A percentile compares a stretch with the other conserved stretches of the same genome.
Evolutionary conservation across 2,888 invertebrate species (phyloP).

Genomic region (Cephus sareptanus): DNA sequence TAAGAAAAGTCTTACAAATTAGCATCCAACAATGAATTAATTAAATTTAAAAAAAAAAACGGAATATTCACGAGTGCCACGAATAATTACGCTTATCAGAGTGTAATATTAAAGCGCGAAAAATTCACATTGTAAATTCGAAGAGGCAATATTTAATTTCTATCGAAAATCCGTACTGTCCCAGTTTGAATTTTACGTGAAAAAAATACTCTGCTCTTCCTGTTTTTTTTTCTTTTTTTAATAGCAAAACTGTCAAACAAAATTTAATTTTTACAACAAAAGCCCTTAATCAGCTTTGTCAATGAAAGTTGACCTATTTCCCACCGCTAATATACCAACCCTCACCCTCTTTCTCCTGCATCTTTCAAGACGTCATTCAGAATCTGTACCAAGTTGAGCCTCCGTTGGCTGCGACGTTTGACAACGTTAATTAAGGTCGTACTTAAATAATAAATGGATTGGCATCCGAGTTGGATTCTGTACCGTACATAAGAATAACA

Average conservation of each 20-base stretch:
- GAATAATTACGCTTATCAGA: not conserved
- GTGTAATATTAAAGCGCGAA: not conserved
- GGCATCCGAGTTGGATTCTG: not conserved
- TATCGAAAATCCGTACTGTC: not conserved
- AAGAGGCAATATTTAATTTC: constrained; percentile 22
- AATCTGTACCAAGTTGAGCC: not conserved
- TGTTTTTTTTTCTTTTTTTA: not conserved
- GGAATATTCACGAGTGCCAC: not conserved
- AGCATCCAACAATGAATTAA: not conserved
- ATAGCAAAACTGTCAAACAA: not conserved
- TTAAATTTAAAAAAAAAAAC: not conserved
- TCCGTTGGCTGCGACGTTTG: constrained; percentile 27
- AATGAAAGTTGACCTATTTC: constrained; percentile 28
- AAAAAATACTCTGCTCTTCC: not conserved
- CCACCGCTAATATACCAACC: constrained; percentile 37
- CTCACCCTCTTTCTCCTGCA: constrained; percentile 37
- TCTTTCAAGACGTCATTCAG: constrained; percentile 36
- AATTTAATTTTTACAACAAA: not conserved
- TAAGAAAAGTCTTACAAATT: not conserved
- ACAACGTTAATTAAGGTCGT: constrained; percentile 39
- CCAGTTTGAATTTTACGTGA: not conserved
- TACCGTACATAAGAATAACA: not conserved
- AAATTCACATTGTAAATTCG: not conserved
- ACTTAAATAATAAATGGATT: constrained; percentile 36
- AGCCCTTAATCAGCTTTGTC: constrained; percentile 41